Percentiles rank a stretch among this genome's conserved stretches.
Evolutionary conservation across 2,888 invertebrate genomes (phyloP).

Genomic region (Mesoligia furuncula): DNA sequence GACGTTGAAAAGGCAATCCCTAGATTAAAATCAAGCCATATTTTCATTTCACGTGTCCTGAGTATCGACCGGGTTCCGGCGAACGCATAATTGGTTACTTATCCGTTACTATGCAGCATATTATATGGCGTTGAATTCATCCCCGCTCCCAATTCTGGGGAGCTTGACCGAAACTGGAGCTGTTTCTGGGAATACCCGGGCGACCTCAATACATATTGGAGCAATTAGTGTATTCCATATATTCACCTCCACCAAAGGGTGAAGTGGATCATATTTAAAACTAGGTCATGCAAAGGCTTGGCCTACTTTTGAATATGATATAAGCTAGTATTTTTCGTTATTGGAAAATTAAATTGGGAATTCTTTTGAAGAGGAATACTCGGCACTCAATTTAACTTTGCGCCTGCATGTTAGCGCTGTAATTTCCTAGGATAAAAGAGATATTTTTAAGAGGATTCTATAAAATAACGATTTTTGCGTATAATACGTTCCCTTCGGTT

Average conservation of each 20-base stretch:
- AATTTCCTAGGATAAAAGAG: background rate
- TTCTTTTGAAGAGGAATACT: background rate
- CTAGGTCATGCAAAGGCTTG: background rate
- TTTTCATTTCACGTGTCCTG: conserved; percentile 22
- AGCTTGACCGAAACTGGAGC: conserved; percentile 2
- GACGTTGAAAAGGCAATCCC: background rate
- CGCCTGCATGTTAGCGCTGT: background rate
- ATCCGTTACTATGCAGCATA: conserved; percentile 8
- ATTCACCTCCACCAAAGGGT: background rate
- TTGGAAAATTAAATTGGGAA: background rate
- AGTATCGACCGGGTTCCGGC: conserved; percentile 40
- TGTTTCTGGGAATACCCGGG: conserved; percentile 2
- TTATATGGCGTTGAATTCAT: conserved; percentile 1
- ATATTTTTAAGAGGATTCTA: background rate
- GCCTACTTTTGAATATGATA: conserved; percentile 24
- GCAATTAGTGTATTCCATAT: conserved; percentile 11
- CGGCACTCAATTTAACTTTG: background rate
- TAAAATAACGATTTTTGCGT: background rate
- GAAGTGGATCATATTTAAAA: too few relatives aligned
- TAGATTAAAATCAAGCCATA: background rate
- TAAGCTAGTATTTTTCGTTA: background rate
- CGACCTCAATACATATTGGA: conserved; percentile 16
- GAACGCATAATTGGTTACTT: conserved; percentile 41
- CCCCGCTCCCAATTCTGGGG: background rate
- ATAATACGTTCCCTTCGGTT: background rate